phyloP scores from a whole-genome alignment of 1,140 invertebrate genomes.

The Nebria ingens region DNA sequence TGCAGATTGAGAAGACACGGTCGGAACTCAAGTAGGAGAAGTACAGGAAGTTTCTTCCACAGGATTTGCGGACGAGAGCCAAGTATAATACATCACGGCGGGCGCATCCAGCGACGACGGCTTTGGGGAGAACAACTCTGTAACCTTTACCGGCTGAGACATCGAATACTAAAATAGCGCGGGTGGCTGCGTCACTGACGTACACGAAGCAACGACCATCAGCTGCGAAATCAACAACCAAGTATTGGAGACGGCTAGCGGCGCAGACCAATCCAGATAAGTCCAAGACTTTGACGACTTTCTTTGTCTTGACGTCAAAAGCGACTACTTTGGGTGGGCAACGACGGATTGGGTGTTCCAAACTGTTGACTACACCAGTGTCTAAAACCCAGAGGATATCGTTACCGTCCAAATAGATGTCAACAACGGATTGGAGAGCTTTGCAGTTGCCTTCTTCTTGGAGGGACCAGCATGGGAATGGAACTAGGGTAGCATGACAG shows the following conservation, averaged over 20 bases:
- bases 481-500: constrained; percentile 36
- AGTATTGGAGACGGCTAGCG: constrained; percentile 49
- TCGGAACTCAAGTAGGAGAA: constrained; percentile 47
- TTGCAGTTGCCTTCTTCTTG: constrained; percentile 52
- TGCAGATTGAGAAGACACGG: constrained; percentile 44
- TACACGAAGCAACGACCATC: constrained; percentile 39
- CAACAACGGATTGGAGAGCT: constrained; percentile 48
- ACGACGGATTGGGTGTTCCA: constrained; percentile 48
- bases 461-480: constrained; percentile 50
- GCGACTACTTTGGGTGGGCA: constrained; percentile 55
- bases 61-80: constrained; percentile 37
- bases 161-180: constrained; percentile 49
- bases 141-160: constrained; percentile 38
- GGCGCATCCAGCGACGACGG: constrained; percentile 30
- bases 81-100: constrained; percentile 46
- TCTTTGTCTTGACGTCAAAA: constrained; percentile 45
- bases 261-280: constrained; percentile 40
- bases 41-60: constrained; percentile 40
- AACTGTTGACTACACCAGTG: constrained; percentile 51
- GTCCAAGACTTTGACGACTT: constrained; percentile 49
- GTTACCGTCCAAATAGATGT: constrained; percentile 44
- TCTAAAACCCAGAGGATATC: constrained; percentile 59
- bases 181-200: constrained; percentile 45
- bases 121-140: constrained; percentile 43
- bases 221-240: constrained; percentile 44